These are phyloP conservation scores for Cordilura impudica DNA, from an alignment of 2,888 invertebrate genomes.

Conservation along the genomic window DNA sequence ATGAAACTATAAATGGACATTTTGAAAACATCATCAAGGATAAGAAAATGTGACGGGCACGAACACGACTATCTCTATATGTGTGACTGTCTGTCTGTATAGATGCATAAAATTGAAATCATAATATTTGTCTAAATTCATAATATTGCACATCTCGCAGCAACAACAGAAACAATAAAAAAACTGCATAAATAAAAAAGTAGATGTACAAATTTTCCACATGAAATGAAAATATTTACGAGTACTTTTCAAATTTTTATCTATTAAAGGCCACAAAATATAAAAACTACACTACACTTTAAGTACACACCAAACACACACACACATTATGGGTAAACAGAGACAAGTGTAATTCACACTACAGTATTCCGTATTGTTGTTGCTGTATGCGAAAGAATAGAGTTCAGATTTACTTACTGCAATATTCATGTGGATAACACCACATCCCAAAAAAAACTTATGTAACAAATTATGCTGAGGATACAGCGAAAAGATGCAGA, in stretches of 20 bases:
- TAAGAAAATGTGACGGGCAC: slow-evolving; percentile 45
- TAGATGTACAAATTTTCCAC: slow-evolving; percentile 46
- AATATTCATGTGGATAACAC: slow-evolving; percentile 42
- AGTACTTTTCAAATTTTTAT: slow-evolving; percentile 50
- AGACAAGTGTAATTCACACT: slow-evolving; percentile 46
- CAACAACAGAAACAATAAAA: neutral
- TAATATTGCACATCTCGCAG: slow-evolving; percentile 43
- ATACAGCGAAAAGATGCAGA: neutral
- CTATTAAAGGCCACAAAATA: slow-evolving; percentile 44
- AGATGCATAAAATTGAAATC: slow-evolving; percentile 38
- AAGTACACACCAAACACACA: neutral
- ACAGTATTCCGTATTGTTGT: slow-evolving; percentile 35
- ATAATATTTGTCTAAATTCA: slow-evolving; percentile 58
- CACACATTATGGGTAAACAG: neutral
- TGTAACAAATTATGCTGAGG: slow-evolving; percentile 40
- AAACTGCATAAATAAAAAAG: slow-evolving; percentile 7
- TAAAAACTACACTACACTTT: neutral
- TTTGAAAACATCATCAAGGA: slow-evolving; percentile 20
- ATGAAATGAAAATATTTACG: slow-evolving; percentile 56
- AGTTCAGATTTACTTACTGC: slow-evolving; percentile 48
- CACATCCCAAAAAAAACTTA: slow-evolving; percentile 46
- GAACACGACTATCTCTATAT: neutral
- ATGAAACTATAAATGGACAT: neutral
- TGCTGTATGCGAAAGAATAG: slow-evolving; percentile 26
- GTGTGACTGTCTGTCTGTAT: neutral